Conservation (phyloP, 2,888 invertebrate species). For the Tinea pellionella region DNA sequence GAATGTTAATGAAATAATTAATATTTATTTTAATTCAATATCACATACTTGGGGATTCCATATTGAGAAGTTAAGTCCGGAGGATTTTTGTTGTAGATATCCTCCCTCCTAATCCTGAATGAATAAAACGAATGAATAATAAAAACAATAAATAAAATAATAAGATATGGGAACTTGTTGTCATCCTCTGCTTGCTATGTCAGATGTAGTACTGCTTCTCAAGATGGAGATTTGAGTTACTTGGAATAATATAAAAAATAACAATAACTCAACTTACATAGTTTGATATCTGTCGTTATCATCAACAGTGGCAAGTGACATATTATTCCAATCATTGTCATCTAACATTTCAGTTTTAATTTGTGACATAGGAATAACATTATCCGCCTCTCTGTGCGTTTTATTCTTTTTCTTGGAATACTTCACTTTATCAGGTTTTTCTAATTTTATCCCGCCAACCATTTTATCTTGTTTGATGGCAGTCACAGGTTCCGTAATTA, state of each 20-base stretch:
- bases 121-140: too few species aligned
- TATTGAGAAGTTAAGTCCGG: conserved; percentile 52
- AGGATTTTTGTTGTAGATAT: conserved; percentile 53
- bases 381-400: conserved; percentile 26
- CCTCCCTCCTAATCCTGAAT: conserved; percentile 64
- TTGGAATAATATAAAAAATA: background rate
- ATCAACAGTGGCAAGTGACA: conserved; percentile 57
- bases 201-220: too few species aligned
- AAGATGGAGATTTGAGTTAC: too few species aligned
- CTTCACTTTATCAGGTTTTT: conserved; percentile 31
- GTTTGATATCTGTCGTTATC: conserved; percentile 48
- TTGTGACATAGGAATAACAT: conserved; percentile 30
- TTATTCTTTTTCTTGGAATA: conserved; percentile 41
- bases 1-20: background rate
- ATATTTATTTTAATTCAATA: conserved; percentile 19
- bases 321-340: conserved; percentile 55
- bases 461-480: conserved; percentile 41
- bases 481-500: conserved; percentile 21
- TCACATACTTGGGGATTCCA: conserved; percentile 58
- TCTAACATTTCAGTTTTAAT: conserved; percentile 64
- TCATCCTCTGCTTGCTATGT: too few species aligned
- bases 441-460: conserved; percentile 56
- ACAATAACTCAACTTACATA: conserved; percentile 41
- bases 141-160: conserved; percentile 12
- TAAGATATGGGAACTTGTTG: too few species aligned